Percentiles rank a stretch among this genome's conserved stretches.
Conservation (phyloP, 1,140 invertebrate species). For the Apis cerana region DNA sequence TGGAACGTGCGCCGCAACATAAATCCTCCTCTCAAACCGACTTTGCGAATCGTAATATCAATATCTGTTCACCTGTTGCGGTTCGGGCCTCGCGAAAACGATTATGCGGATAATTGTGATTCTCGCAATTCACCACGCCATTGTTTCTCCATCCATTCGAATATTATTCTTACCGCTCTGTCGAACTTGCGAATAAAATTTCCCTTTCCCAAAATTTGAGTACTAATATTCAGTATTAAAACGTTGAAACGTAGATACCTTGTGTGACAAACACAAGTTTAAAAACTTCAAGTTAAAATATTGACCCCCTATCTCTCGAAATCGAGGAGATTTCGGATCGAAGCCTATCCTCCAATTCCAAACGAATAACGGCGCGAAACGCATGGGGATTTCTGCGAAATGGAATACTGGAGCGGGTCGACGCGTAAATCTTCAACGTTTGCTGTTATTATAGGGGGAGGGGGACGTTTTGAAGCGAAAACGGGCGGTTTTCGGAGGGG, state of each 20-base stretch:
- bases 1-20: slow-evolving; percentile 46
- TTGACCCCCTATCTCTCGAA: too few relatives aligned
- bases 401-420: not conserved
- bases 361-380: too few relatives aligned
- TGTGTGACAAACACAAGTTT: too few relatives aligned
- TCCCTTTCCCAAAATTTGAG: too few relatives aligned
- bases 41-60: slow-evolving; percentile 63
- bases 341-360: too few relatives aligned
- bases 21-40: slow-evolving; percentile 49
- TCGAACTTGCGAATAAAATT: too few relatives aligned
- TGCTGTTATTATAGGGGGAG: slow-evolving; percentile 24
- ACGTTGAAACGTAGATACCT: too few relatives aligned
- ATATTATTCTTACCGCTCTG: too few relatives aligned
- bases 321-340: too few relatives aligned
- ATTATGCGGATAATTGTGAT: not conserved
- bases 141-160: not conserved
- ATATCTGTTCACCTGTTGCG: slow-evolving; percentile 64
- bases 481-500: slow-evolving; percentile 22
- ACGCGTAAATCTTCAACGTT: slow-evolving; percentile 38
- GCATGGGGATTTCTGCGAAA: not conserved
- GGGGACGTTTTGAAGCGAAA: slow-evolving; percentile 19
- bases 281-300: too few relatives aligned
- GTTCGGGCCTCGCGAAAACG: not conserved
- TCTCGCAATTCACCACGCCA: not conserved
- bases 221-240: too few relatives aligned